Conservation (phyloP, 2,797 vertebrate genomes). For the Malurus splendens region DNA sequence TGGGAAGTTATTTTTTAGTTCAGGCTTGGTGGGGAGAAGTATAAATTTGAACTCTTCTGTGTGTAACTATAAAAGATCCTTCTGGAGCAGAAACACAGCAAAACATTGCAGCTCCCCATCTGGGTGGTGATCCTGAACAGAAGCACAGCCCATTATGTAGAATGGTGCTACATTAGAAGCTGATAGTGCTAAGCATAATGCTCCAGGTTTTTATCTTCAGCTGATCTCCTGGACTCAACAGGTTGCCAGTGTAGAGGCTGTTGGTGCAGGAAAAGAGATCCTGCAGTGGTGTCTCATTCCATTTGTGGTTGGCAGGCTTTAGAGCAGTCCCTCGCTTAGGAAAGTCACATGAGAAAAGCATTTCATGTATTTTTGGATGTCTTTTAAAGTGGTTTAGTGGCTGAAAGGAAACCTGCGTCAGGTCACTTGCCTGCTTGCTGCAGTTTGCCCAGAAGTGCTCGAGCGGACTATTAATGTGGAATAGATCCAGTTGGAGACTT, state of each 20-base stretch:
- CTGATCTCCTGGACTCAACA: neutral
- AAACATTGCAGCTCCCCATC: neutral
- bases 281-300: neutral
- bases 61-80: neutral
- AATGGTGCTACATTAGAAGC: neutral
- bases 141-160: neutral
- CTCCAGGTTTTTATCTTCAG: neutral
- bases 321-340: neutral
- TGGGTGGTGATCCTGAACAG: neutral
- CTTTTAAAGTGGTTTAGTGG: constrained; percentile 33
- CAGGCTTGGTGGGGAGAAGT: neutral
- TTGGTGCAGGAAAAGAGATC: neutral
- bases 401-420: neutral
- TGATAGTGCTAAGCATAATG: neutral
- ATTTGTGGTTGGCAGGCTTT: constrained; percentile 16
- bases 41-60: neutral
- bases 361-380: constrained; percentile 41
- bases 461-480: neutral
- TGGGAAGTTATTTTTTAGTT: neutral
- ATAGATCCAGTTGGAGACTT: neutral
- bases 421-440: neutral
- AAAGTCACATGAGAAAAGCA: constrained; percentile 31
- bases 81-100: neutral
- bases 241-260: neutral
- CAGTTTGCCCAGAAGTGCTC: neutral